Percentiles rank a stretch among this genome's conserved stretches.
Conservation (phyloP, 2,888 invertebrate species). For the Hirtodrosophila cameraria region DNA sequence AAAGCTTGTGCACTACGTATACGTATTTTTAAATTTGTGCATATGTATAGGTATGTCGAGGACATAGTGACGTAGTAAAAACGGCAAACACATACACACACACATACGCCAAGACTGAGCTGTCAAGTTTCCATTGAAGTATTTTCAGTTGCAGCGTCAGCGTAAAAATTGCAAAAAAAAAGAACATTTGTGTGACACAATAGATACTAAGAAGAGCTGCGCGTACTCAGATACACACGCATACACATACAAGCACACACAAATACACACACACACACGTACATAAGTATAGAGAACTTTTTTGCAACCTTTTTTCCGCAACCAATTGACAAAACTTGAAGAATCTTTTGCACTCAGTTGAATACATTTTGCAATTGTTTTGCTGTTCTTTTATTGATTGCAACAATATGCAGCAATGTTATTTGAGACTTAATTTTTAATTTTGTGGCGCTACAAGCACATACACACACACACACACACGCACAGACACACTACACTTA, state of each 20-base stretch:
- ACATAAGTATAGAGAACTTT: conserved; percentile 52
- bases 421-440: conserved; percentile 18
- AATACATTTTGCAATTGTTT: conserved; percentile 22
- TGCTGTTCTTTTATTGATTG: conserved; percentile 66
- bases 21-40: neutral
- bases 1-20: conserved; percentile 2
- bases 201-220: conserved; percentile 57
- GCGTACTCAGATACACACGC: conserved; percentile 39
- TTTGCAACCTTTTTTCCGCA: conserved; percentile 31
- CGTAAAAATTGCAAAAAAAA: conserved; percentile 70
- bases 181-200: conserved; percentile 50
- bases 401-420: conserved; percentile 35
- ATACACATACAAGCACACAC: conserved; percentile 22
- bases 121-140: conserved; percentile 64
- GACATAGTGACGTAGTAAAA: conserved; percentile 62
- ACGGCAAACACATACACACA: conserved; percentile 20
- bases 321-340: neutral
- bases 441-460: conserved; percentile 18
- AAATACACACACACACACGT: conserved; percentile 15
- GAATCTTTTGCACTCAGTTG: conserved; percentile 48
- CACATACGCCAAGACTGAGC: conserved; percentile 9
- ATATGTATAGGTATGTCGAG: conserved; percentile 53
- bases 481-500: neutral
- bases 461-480: neutral
- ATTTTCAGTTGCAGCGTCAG: conserved; percentile 66